Evolutionary conservation across 1,140 invertebrate species (phyloP), one percentile per base, ranked within the genome.

Genomic region (Pseudoatta argentina): DNA sequence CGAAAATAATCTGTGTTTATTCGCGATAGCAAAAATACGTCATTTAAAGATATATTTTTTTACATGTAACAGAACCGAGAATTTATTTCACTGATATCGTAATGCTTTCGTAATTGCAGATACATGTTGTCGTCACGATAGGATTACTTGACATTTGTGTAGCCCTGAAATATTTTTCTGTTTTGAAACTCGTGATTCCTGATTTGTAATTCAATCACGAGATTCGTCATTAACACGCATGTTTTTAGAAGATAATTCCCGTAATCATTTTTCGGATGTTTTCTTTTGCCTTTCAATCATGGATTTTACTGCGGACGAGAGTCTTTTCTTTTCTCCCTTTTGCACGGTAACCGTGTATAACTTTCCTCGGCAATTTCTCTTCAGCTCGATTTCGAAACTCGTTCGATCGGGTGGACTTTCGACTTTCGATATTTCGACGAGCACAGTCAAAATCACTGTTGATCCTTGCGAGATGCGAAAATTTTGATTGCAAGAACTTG

Each of bases 291-390:
- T 61, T 59, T 30, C 69, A 63, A 73, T 4, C n/a, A 24, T 71
- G 55, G 21, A 34, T 30, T 51, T 51, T 7, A 2, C 55, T 39
- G 66, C 34, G 21, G 12, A 72, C 24, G 18, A 16, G 24, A 16
- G 16, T 59, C 77, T 72, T 55, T 87, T 48, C 66, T 72, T 83
- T 86, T 27, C 34, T 44, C 21, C 69, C 61, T 87, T 87, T 78
- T 66, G 67, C 57, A 63, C 79, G 57, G 75, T 48, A 55, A 86
- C 48, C 57, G 48, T 76, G 71, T 73, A 48, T 91, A 86, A 89
- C 88, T 91, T 91, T 91, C 90, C 87, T 89, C 87, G 59, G 63
- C 87, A 91, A 87, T 91, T 91, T 91, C 90, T 87, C 90, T 67
- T 86, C 86, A 34, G 39, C 69, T 73, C 81, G 76, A 87, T 91